Conservation (phyloP, 1,140 invertebrate species). For the Pararge aegeria region DNA sequence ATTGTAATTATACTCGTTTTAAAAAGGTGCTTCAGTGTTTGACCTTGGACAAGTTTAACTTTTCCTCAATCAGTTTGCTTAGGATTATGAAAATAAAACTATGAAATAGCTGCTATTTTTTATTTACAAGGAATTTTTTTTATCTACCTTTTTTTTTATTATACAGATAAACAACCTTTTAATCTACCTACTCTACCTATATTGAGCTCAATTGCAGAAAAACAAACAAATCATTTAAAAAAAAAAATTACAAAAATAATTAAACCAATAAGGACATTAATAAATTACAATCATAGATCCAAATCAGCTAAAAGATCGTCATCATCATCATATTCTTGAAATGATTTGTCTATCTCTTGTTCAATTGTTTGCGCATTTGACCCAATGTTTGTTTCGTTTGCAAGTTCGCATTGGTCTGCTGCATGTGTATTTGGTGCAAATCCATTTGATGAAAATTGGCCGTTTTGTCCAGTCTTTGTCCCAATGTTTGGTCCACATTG, state of each 20-base stretch:
- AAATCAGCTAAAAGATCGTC: conserved; percentile 69
- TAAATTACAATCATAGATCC: conserved; percentile 53
- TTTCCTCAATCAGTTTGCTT: no score
- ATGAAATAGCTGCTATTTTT: background rate
- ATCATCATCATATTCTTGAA: conserved; percentile 64
- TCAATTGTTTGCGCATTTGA: background rate
- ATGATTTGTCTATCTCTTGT: conserved; percentile 38
- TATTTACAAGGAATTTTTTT: background rate
- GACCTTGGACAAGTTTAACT: no score
- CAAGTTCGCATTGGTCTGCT: background rate
- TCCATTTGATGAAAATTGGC: background rate
- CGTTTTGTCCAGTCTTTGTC: background rate
- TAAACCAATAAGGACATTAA: no score
- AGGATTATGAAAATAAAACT: no score
- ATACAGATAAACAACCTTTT: background rate
- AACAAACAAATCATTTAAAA: no score
- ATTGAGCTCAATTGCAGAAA: no score
- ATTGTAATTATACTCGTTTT: no score
- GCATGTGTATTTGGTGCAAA: background rate
- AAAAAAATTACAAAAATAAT: background rate
- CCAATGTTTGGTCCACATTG: background rate
- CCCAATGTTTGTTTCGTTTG: background rate
- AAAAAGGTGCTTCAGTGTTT: no score
- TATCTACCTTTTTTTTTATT: background rate
- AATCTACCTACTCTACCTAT: no score